Conservation (phyloP, 1,140 invertebrate genomes). For the Pseudomyrmex dendroicus region DNA sequence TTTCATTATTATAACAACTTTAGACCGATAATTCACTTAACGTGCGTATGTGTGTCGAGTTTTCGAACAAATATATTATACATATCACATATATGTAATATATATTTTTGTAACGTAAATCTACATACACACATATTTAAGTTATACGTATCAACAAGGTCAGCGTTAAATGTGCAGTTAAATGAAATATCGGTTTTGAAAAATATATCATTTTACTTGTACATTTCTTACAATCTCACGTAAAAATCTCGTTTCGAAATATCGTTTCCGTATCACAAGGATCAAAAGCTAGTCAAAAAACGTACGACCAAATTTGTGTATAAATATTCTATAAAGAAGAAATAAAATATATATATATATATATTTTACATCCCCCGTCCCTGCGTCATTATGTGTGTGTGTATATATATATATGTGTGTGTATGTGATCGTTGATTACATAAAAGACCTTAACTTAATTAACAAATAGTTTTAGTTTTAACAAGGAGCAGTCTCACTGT, state of each 20-base stretch:
- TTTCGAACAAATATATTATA: too few species aligned
- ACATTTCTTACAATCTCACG: not conserved
- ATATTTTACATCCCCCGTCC: not conserved
- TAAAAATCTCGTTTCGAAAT: constrained; percentile 39
- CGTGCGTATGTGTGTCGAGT: too few species aligned
- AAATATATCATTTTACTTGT: not conserved
- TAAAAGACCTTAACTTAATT: constrained; percentile 48
- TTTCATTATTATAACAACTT: constrained; percentile 34
- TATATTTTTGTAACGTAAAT: not conserved
- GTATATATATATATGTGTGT: not conserved
- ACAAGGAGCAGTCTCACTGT: constrained; percentile 65
- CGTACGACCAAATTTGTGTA: constrained; percentile 5
- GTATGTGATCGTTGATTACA: constrained; percentile 1
- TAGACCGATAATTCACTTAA: too few species aligned
- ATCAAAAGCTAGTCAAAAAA: constrained; percentile 35
- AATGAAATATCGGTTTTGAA: too few species aligned
- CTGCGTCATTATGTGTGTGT: too few species aligned
- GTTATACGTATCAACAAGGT: too few species aligned
- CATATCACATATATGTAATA: too few species aligned
- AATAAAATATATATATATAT: constrained; percentile 11
- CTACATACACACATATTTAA: too few species aligned
- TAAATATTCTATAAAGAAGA: constrained; percentile 1
- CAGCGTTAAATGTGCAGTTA: too few species aligned
- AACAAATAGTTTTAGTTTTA: constrained; percentile 60
- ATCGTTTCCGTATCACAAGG: constrained; percentile 3